A percentile compares a stretch with the other conserved stretches of the same genome.
Evolutionary conservation across 2,797 vertebrate genomes (phyloP).

Genomic region (Chloroceryle inda): DNA sequence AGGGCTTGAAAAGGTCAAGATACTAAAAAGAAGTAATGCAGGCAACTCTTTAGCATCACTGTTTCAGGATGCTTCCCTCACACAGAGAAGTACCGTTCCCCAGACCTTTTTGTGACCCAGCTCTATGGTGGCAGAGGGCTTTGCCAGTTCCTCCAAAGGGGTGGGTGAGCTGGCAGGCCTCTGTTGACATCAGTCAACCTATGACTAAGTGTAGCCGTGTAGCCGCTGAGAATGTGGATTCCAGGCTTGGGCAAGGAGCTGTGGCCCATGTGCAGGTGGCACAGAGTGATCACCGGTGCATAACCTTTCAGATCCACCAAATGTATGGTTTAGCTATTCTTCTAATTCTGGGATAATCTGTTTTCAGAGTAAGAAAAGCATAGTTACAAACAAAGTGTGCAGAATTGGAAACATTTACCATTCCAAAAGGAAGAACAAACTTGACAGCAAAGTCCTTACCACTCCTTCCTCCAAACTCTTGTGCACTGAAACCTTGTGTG

Average conservation of each 20-base stretch:
- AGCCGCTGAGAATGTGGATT: background rate
- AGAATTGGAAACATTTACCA: background rate
- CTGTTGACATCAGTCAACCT: background rate
- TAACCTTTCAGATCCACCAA: background rate
- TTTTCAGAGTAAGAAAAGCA: background rate
- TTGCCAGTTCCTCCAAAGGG: rapidly evolving
- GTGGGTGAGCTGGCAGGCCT: background rate
- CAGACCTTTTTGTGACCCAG: background rate
- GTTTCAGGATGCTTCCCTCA: rapidly evolving
- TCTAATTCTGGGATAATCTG: background rate
- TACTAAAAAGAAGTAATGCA: background rate
- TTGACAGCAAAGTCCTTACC: background rate
- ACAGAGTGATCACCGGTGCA: rapidly evolving
- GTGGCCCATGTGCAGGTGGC: background rate
- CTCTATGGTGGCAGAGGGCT: background rate
- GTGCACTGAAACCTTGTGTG: background rate
- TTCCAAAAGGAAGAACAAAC: background rate
- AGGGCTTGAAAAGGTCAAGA: background rate
- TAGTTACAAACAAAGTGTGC: background rate
- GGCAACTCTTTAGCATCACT: background rate
- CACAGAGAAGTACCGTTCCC: background rate
- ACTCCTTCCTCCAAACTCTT: background rate
- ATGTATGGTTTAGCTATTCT: background rate
- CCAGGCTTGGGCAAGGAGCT: background rate
- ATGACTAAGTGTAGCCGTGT: background rate